phyloP scores from a whole-genome alignment of 2,113 vertebrate species.

The Neomonachus schauinslandi region DNA sequence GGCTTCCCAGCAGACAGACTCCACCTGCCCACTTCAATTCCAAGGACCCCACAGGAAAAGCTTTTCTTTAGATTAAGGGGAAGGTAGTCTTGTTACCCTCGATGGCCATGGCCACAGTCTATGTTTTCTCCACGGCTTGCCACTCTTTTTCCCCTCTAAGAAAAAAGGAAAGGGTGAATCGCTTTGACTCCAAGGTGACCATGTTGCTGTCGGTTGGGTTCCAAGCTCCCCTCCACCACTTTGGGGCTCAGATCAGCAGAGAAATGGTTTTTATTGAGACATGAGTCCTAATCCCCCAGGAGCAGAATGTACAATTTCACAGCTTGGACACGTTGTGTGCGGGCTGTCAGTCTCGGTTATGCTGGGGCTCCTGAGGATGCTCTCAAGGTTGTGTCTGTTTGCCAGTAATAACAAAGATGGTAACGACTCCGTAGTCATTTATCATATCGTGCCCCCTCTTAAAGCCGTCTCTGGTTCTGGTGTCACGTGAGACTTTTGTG shows the following conservation, averaged over 20 bases:
- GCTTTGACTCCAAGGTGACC: background rate
- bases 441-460: background rate
- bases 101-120: too few relatives aligned
- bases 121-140: background rate
- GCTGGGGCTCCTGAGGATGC: background rate
- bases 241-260: background rate
- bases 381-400: conserved; percentile 61
- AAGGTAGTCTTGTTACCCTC: background rate
- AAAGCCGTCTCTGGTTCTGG: conserved; percentile 3
- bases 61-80: background rate
- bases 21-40: background rate
- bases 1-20: background rate
- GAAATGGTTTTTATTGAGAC: conserved; percentile 23
- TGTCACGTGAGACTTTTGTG: background rate
- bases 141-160: background rate
- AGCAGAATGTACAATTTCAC: background rate
- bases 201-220: background rate
- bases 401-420: background rate
- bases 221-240: background rate
- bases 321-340: background rate
- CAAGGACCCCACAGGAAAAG: background rate
- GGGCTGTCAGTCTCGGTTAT: background rate
- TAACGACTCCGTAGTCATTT: background rate
- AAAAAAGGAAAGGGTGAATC: background rate
- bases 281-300: background rate